Evolutionary conservation across 1,140 invertebrate genomes (phyloP), one percentile per base, ranked within the genome.

Genomic region (Aphelinus certus): DNA sequence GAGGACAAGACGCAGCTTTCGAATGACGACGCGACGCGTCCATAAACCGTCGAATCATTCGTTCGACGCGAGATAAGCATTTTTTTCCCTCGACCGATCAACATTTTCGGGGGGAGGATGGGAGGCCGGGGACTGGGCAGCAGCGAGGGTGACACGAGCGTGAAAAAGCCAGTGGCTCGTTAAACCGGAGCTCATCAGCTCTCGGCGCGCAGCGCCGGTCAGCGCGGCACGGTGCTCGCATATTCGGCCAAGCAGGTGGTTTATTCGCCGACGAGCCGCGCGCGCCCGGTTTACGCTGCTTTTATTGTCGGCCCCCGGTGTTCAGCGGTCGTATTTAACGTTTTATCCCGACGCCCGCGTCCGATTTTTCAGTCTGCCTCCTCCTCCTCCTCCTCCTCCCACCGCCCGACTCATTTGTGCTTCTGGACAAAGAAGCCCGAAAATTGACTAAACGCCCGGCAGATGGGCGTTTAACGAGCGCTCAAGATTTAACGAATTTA

Each of bases 261-360:
- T 81, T 80, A 81, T 81, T 79, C 76, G 26, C 26, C 26, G 26
- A 26, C 26, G 26, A 26, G 26, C 26, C 26, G 26, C 61, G 76
- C 69, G 64, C 43, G 76, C 63, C 73, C 79, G 79, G 79, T 85
- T 85, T 85, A 85, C 80, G 82, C 80, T 75, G 76, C 81, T 85
- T 85, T 85, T 84, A 85, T 83, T 82, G 81, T 74, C 79, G 81
- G 81, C 71, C 79, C 76, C 79, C 75, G 81, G 73, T 79, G 81
- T 79, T 79, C 72, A 76, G 76, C 79, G 77, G 77, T 80, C 79
- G 84, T 82, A 86, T 86, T 84, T 84, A 86, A 87, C 78, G 82
- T 86, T 86, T 84, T 85, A 87, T 85, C 82, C 82, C 73, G 81
- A 83, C 81, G 83, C 81, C 81, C 80, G 80, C 69, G 45, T 6